Evolutionary conservation across 2,113 vertebrate genomes (phyloP), one percentile per base, ranked within the genome.

Genomic region (Neodontobutis hainanensis): DNA sequence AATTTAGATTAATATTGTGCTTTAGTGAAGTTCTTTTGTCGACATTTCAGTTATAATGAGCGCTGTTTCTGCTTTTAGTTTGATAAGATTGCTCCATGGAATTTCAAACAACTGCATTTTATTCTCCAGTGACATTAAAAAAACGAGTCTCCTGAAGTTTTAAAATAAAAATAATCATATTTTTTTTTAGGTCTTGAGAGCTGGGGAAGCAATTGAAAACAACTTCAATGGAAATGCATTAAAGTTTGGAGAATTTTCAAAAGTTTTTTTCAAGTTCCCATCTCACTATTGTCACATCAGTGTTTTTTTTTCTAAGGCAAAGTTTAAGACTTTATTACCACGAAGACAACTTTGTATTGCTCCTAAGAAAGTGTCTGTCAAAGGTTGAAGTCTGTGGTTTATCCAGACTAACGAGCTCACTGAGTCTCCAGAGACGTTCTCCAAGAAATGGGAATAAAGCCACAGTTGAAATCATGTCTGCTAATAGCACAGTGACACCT

Each of bases 401-500:
- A 55, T 36, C 35, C 52, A 36, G 34, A n/a, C 32, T 55, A 55
- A 55, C 32, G 34, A 55, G 34, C 52, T n/a, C 34, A 14, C 12
- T 35, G 27, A 35, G 27, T 53, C 51, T 53, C 11, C 51, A 36
- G 51, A 7, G 34, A 55, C 34, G 34, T 36, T 55, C 38, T 40
- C 6, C n/a, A 34, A 55, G 14, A 8, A 8, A 6, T 36, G 9
- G 3, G 35, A 14, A 35, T 11, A 38, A 38, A 11, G 27, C 3
- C 14, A 40, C 19, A 27, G 19, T 27, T 27, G 38, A 40, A 55
- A 34, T 38, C 12, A 36, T 55, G 32, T 55, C 34, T 38, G 11
- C 50, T 34, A 52, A 52, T 55, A n/a, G 34, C 52, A 36, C 32
- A 36, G 12, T 55, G 52, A n/a, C 36, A 55, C 15, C n/a, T 61